Base-by-base conservation (phyloP, 1,140 invertebrate species). In the Lethocerus indicus region DNA sequence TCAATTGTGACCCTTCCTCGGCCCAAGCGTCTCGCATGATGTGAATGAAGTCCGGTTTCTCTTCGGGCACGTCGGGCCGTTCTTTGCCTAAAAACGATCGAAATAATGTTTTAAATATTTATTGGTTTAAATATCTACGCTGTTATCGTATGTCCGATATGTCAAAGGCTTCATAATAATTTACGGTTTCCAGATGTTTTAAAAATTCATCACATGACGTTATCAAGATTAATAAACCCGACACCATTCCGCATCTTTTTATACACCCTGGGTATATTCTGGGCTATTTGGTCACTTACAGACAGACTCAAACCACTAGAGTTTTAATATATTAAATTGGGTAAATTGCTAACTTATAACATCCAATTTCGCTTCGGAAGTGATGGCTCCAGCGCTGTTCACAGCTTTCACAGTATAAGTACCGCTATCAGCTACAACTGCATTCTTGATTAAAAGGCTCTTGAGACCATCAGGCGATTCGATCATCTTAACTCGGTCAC, bases 1-100 rank as follows among this genome's bases (percentile, higher is more conserved):
- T 52, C 3, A 87, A 57, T 0, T 74, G 71, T 60, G 78, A 70
- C 2, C 86, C 87, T 64, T 93, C 87, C 56, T 88, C 81, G 0
- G 78, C 76, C 6, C 74, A 73, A 0, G 76, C 64, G 63, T 91
- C 84, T 29, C 79, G 70, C 1, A 92, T 64, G 1, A 73, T 71
- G 51, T 81, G 77, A 6, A 83, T 66, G 60, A 92, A 86, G 40
- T 71, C 67, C 0, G 88, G 86, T 37, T 75, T 71, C 57, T 83
- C 79, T 61, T 87, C 76, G 0, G 80, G 73, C 2, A 64, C 60
- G 1, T 74, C 71, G 32, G 74, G 69, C 52, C 74, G 71, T 0
- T 67, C 67, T 54, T 73, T 79, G n/a, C 65, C 69, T 72, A 54
- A 14, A 49, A 3, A 23, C 28, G 29, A 40, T 42, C 5, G 7